Percentiles rank a stretch among this genome's conserved stretches.
Conservation (phyloP, 1,140 invertebrate species). For the Leucophenga varia region DNA sequence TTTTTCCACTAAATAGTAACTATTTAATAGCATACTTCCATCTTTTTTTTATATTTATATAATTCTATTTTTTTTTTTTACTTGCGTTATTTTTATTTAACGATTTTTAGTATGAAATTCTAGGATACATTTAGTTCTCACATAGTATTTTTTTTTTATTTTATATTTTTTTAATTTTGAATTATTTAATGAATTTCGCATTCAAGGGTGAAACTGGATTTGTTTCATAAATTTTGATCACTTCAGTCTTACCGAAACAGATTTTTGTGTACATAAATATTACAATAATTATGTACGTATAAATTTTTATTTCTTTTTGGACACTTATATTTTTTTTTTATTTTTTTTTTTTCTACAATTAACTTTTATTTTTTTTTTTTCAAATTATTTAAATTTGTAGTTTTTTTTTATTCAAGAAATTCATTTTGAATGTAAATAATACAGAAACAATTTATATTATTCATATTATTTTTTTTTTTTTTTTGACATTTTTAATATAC, state of each 20-base stretch:
- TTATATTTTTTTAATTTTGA: constrained; percentile 28
- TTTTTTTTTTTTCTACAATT: constrained; percentile 11
- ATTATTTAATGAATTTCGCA: constrained; percentile 13
- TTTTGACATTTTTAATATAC: too few relatives aligned
- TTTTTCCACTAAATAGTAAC: constrained; percentile 33
- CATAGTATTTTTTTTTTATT: constrained; percentile 23
- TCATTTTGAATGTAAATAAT: neutral
- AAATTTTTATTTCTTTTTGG: constrained; percentile 31
- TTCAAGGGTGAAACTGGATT: constrained; percentile 14
- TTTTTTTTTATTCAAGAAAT: constrained; percentile 22
- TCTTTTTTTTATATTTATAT: neutral
- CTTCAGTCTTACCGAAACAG: constrained; percentile 51
- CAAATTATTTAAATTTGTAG: constrained; percentile 15
- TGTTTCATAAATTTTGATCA: constrained; percentile 42
- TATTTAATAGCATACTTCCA: constrained; percentile 15
- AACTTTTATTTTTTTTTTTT: constrained; percentile 6
- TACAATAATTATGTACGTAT: too few relatives aligned
- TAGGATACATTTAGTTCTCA: constrained; percentile 49
- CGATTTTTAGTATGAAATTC: constrained; percentile 35
- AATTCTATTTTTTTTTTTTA: too few relatives aligned
- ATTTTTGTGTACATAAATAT: too few relatives aligned
- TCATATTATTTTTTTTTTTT: too few relatives aligned
- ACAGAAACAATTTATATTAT: too few relatives aligned
- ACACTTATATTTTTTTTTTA: constrained; percentile 14
- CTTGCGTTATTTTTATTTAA: too few relatives aligned